Base-by-base conservation (phyloP, 2,113 vertebrate genomes). In the Passer domesticus region DNA sequence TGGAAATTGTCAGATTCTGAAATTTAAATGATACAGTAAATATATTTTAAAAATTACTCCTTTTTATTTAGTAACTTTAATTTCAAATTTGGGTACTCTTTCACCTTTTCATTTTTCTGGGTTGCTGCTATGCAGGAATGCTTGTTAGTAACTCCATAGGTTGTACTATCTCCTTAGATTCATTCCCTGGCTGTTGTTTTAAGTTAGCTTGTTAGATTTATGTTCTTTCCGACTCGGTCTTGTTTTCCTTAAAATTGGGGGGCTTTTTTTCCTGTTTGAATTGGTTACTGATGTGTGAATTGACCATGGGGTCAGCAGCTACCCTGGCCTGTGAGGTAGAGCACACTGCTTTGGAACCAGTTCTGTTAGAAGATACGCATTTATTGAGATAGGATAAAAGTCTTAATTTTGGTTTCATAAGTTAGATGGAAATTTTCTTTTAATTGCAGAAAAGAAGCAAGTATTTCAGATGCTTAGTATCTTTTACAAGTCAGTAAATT, bases 241-340 rank as follows among this genome's bases (percentile, higher is more conserved):
- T 90, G 15, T 83, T 83, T 95, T 83, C 33, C n/a, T 68, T 90
- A 62, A 69, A 68, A 31, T 30, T 21, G 27, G 3, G 2, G 1
- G 68, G 37, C 35, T 49, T 13, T 1, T 28, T 6, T 1, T 7
- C 4, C 5, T 1, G 2, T 56, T 82, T 82, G 35, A 37, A 39
- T 50, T 15, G 2, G 10, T 68, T 85, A 39, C 30, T 83, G 66
- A 28, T 74, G 10, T 70, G 18, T 60, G 46, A 80, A 37, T 30
- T 75, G 35, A 49, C 53, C 12, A 6, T 22, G 31, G 25, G 6
- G 47, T 28, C n/a, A 70, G 35, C 21, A 46, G 18, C 31, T 87
- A 10, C 13, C 8, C 33, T 75, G 60, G 30, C 75, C 43, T 55
- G 16, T 75, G 44, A 59, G 64, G 49, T 2, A 58, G 33, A 58